Conservation (phyloP, 2,113 vertebrate species). For the Pygoscelis adeliae region DNA sequence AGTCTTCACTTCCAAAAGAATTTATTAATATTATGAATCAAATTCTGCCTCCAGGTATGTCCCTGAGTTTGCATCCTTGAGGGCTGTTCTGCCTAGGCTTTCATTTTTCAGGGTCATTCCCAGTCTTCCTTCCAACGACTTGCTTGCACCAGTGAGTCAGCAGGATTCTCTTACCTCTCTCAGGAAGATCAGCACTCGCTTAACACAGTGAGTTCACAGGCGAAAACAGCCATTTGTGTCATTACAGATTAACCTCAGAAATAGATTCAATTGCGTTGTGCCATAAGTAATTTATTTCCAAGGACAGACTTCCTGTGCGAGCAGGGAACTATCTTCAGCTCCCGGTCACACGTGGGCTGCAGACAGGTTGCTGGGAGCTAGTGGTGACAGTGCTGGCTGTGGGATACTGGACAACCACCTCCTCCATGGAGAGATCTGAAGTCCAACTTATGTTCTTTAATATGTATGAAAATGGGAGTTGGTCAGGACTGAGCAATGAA, state of each 20-base stretch:
- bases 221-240: background rate
- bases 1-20: background rate
- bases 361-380: background rate
- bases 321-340: background rate
- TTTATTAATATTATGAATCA: background rate
- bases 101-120: background rate
- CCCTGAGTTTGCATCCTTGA: background rate
- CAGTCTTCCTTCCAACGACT: background rate
- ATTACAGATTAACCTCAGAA: background rate
- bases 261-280: background rate
- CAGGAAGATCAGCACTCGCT: background rate
- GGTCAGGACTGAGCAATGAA: background rate
- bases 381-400: background rate
- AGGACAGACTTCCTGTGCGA: background rate
- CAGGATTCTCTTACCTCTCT: background rate
- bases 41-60: background rate
- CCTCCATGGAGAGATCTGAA: background rate
- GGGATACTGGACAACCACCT: background rate
- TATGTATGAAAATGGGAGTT: accelerated
- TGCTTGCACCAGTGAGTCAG: background rate
- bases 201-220: background rate
- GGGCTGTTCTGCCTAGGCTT: background rate
- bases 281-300: constrained; percentile 2
- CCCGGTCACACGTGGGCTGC: accelerated
- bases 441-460: background rate